Evolutionary conservation across 2,113 vertebrate species (phyloP).

Genomic region (Willisornis vidua): DNA sequence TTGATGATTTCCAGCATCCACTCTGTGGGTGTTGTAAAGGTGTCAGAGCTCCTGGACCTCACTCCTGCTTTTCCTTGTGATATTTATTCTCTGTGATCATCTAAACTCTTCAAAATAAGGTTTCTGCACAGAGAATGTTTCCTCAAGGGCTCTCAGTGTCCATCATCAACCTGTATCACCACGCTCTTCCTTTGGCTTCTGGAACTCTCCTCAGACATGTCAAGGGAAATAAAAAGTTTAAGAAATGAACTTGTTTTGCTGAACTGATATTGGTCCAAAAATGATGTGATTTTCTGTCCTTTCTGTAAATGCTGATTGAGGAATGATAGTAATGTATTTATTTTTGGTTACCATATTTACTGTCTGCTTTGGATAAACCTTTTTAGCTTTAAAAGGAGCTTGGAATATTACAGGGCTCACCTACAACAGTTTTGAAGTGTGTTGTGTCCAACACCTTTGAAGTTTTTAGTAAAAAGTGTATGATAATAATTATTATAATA

Average conservation of each 20-base stretch:
- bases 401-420: background rate
- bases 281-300: background rate
- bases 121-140: background rate
- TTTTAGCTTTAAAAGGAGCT: background rate
- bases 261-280: background rate
- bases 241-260: background rate
- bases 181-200: background rate
- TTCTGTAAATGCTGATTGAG: background rate
- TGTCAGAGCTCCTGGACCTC: background rate
- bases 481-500: background rate
- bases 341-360: background rate
- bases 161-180: background rate
- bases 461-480: background rate
- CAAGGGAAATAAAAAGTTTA: background rate
- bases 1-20: background rate
- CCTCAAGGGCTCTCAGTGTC: background rate
- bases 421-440: background rate
- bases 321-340: background rate
- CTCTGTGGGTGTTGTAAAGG: background rate
- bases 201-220: background rate
- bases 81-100: background rate
- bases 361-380: background rate
- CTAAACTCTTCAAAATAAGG: background rate
- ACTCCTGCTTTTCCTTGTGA: background rate
- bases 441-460: background rate